Percentiles rank a stretch among this genome's conserved stretches.
phyloP scores from a whole-genome alignment of 1,140 invertebrate species.

The Ostrea denselamellosa region DNA sequence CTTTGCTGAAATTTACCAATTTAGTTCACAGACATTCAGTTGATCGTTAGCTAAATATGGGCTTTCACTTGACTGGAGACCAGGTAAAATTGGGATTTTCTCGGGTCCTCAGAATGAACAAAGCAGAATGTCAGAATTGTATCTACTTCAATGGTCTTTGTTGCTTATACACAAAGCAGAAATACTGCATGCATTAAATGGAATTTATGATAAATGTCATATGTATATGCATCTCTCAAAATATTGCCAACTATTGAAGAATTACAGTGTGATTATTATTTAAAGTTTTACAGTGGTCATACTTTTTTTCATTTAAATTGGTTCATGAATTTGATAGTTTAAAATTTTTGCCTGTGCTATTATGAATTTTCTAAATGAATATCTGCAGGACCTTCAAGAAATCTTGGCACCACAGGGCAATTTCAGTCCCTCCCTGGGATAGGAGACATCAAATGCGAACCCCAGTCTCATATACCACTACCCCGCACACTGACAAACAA shows the following conservation, averaged over 20 bases:
- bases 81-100: neutral
- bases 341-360: neutral
- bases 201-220: no score
- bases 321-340: no score
- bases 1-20: neutral
- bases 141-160: neutral
- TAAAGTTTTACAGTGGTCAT: no score
- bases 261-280: no score
- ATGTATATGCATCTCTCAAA: no score
- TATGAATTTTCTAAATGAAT: neutral
- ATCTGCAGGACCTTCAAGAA: neutral
- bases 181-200: neutral
- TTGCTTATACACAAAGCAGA: slow-evolving; percentile 9
- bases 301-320: no score
- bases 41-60: neutral
- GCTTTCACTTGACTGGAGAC: neutral
- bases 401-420: neutral
- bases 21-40: neutral
- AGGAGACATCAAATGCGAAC: neutral
- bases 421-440: neutral
- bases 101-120: neutral
- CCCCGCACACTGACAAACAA: slow-evolving; percentile 80
- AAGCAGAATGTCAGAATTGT: slow-evolving; percentile 27
- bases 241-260: no score
- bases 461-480: neutral